A percentile compares a stretch with the other conserved stretches of the same genome.
Evolutionary conservation across 2,797 vertebrate genomes (phyloP).

Genomic region (Micropoecilia bifurca): DNA sequence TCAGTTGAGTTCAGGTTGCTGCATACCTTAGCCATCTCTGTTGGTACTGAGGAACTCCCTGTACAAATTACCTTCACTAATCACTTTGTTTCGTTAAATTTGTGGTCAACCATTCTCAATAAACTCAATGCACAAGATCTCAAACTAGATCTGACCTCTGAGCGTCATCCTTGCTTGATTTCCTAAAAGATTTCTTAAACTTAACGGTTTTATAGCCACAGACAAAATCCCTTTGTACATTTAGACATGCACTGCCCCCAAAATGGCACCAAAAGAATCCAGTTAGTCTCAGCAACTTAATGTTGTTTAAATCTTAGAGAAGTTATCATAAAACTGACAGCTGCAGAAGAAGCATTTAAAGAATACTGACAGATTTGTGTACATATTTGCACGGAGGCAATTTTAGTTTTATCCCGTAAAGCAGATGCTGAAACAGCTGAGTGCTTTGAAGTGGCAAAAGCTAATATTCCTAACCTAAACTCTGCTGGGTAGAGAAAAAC

Average conservation of each 20-base stretch:
- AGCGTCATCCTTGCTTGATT: slow-evolving; percentile 46
- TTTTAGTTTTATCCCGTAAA: not conserved
- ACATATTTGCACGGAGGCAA: not conserved
- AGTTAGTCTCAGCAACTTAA: slow-evolving; percentile 21
- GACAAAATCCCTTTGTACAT: slow-evolving; percentile 16
- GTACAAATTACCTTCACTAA: not conserved
- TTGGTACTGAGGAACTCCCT: not conserved
- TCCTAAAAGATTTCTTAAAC: slow-evolving; percentile 36
- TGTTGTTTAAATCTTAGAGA: slow-evolving; percentile 3
- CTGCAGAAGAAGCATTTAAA: slow-evolving; percentile 5
- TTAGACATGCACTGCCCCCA: slow-evolving; percentile 5
- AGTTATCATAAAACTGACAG: slow-evolving; percentile 15
- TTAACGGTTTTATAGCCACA: slow-evolving; percentile 43
- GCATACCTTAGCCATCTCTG: not conserved
- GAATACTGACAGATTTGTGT: not conserved
- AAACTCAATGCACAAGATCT: slow-evolving; percentile 42
- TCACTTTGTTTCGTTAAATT: not conserved
- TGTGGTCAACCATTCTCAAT: not conserved
- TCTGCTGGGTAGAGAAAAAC: not conserved
- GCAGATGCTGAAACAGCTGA: not conserved
- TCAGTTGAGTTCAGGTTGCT: not conserved
- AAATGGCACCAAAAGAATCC: slow-evolving; percentile 23
- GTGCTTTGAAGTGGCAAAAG: not conserved
- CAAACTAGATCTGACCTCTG: slow-evolving; percentile 45
- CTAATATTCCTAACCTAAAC: not conserved